Evolutionary conservation across 2,113 vertebrate species (phyloP), one percentile per base, ranked within the genome.

Genomic region (Australoheros scitulus): DNA sequence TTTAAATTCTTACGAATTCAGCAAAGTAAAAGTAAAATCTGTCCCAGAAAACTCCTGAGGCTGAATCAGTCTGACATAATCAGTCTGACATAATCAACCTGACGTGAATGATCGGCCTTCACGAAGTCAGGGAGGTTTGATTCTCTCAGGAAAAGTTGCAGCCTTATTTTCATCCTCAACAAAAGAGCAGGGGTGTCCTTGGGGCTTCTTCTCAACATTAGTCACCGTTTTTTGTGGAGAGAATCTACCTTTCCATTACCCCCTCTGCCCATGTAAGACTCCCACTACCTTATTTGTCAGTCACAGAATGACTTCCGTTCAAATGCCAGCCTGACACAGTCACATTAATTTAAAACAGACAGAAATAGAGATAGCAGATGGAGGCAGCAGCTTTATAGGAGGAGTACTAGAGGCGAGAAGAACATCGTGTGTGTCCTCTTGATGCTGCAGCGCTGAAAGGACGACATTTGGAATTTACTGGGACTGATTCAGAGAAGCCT

Each of bases 141-240:
- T 72, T 79, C 72, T 47, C 55, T 81, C 15, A 3, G 38, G 50
- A 78, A 87, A 83, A 76, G 82, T 87, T 91, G 80, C 68, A 72
- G 74, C 80, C 78, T 79, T 50, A 58, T 84, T 82, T 88, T 79
- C 41, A 65, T 70, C 78, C 79, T 26, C 22, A 10, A 64, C 61
- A 64, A 89, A 77, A 86, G 87, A 88, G 83, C 83, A 89, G 14
- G 64, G 64, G 84, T 58, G 57, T 77, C 92, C 83, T 80, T 6
- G 4, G 80, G 92, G 58, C 80, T 68, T 63, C 5, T 41, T 7
- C 64, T 87, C 75, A 81, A 29, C 72, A 86, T 92, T 92, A 90
- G 76, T 92, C 92, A 94, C 80, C 63, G 88, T 77, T 82, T 83
- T 89, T 78, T 84, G 36, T 32, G 24, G 77, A 76, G 50, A 57